A percentile compares a stretch with the other conserved stretches of the same genome.
phyloP scores from a whole-genome alignment of 2,888 invertebrate genomes.

The Epinotia bilunana region DNA sequence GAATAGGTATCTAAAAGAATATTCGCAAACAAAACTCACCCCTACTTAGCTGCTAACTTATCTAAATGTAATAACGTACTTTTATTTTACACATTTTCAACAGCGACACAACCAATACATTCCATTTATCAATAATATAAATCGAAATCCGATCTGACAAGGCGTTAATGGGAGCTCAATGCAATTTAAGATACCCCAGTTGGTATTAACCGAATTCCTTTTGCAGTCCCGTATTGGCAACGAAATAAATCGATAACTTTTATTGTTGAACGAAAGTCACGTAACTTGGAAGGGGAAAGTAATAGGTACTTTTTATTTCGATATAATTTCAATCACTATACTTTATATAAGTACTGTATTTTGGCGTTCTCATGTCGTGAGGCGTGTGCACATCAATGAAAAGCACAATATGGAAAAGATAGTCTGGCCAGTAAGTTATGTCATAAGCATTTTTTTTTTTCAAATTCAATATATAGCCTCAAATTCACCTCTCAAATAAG shows the following conservation, averaged over 20 bases:
- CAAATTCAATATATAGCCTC: too few species aligned
- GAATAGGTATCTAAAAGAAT: not conserved
- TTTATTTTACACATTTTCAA: conserved; percentile 38
- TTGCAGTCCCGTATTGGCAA: conserved; percentile 48
- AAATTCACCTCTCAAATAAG: too few species aligned
- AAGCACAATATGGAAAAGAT: too few species aligned
- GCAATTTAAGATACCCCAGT: conserved; percentile 82
- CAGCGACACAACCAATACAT: conserved; percentile 61
- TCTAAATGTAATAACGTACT: conserved; percentile 28
- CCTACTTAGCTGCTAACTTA: conserved; percentile 12
- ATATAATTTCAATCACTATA: not conserved
- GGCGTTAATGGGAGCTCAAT: conserved; percentile 84
- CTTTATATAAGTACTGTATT: too few species aligned
- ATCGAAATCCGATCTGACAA: conserved; percentile 83
- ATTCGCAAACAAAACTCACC: not conserved
- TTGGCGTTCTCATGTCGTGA: not conserved
- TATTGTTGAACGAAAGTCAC: conserved; percentile 43
- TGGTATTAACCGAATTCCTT: conserved; percentile 73
- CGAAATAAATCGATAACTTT: conserved; percentile 42
- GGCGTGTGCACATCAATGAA: not conserved
- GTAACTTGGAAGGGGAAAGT: conserved; percentile 16
- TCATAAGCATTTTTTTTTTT: too few species aligned
- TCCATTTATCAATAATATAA: conserved; percentile 80
- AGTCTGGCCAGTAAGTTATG: too few species aligned
- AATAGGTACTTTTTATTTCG: not conserved